These are phyloP conservation scores for Agonopterix subpropinquella DNA, from an alignment of 2,888 invertebrate genomes.

Conservation along the genomic window DNA sequence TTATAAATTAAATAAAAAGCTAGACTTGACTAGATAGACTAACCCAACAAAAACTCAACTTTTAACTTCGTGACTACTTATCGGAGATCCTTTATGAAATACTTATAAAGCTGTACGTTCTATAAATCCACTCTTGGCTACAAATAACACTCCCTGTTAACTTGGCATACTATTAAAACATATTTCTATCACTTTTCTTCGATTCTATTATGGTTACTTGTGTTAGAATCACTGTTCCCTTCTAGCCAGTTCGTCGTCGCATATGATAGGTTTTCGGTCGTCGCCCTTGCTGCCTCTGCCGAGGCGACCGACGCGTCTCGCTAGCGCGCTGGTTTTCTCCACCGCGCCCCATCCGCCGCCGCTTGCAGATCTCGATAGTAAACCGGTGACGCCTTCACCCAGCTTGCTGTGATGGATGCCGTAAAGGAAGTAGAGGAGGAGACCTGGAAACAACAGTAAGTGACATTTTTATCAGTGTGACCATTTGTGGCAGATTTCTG, in stretches of 20 bases:
- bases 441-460: conserved; percentile 68
- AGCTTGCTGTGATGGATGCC: conserved; percentile 91
- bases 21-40: no score
- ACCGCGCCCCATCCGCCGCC: conserved; percentile 68
- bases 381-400: conserved; percentile 74
- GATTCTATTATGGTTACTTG: no score
- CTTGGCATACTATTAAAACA: background rate
- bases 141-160: background rate
- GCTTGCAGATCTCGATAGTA: conserved; percentile 54
- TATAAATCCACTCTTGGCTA: no score
- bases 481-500: no score
- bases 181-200: background rate
- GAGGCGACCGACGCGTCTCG: conserved; percentile 54
- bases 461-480: no score
- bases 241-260: conserved; percentile 60
- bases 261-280: conserved; percentile 64
- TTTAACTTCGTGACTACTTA: no score
- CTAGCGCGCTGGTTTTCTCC: conserved; percentile 58
- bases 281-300: conserved; percentile 55
- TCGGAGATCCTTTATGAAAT: no score
- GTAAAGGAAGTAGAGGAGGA: conserved; percentile 88
- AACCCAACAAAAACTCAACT: no score
- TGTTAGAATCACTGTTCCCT: conserved; percentile 57
- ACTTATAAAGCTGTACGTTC: no score
- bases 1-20: no score